These are phyloP conservation scores for Zhuqinia jingwanae DNA, from an alignment of 2,888 invertebrate species.

Conservation along the genomic window DNA sequence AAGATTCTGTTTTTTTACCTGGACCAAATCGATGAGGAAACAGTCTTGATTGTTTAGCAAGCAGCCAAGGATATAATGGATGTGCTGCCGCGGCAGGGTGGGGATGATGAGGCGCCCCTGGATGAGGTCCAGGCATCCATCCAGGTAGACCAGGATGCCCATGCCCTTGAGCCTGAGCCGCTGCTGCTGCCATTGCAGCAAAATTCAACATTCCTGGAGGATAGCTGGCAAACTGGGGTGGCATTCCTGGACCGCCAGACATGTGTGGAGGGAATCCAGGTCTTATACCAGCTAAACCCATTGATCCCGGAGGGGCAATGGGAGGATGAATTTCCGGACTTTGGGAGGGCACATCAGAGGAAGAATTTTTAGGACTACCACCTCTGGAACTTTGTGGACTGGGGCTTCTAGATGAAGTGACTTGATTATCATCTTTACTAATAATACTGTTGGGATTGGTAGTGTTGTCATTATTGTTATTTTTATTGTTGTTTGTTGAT, in stretches of 20 bases:
- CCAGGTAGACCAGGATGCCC: constrained; percentile 84
- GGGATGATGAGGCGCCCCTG: constrained; percentile 65
- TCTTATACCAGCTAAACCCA: not conserved
- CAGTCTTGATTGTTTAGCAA: constrained; percentile 94
- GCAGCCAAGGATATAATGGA: constrained; percentile 94
- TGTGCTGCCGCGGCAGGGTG: constrained; percentile 80
- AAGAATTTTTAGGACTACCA: constrained; percentile 31
- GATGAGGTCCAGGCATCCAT: constrained; percentile 74
- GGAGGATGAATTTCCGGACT: constrained; percentile 56
- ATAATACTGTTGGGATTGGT: constrained; percentile 67
- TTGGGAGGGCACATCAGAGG: constrained; percentile 29
- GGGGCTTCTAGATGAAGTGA: constrained; percentile 55
- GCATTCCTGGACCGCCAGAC: constrained; percentile 79
- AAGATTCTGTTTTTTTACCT: constrained; percentile 86
- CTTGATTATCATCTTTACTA: constrained; percentile 60
- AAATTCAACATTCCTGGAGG: constrained; percentile 79
- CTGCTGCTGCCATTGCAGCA: constrained; percentile 79
- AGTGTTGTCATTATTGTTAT: constrained; percentile 60
- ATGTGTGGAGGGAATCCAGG: constrained; percentile 42
- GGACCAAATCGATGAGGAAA: constrained; percentile 95
- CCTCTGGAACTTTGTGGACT: constrained; percentile 61
- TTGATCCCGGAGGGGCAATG: constrained; percentile 5
- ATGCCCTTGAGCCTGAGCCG: constrained; percentile 86
- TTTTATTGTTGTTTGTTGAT: constrained; percentile 38
- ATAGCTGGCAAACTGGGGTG: constrained; percentile 80